Evolutionary conservation across 2,888 invertebrate genomes (phyloP).

Genomic region (Agrilus biguttatus): DNA sequence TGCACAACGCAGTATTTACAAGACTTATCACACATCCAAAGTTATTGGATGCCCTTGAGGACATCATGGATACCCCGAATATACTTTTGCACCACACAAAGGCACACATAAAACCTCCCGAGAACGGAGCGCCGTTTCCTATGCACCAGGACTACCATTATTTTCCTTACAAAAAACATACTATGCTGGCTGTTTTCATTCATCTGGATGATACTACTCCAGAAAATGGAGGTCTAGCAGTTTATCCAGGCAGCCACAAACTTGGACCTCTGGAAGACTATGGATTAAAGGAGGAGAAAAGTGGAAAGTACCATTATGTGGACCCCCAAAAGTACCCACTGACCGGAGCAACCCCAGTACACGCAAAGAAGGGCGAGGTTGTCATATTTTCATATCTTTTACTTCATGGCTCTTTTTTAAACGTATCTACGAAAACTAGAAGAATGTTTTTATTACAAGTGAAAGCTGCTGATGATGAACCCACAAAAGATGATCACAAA

Average conservation of each 20-base stretch:
- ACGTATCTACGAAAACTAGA: no score
- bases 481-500: constrained; percentile 28
- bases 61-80: constrained; percentile 37
- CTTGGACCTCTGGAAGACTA: constrained; percentile 39
- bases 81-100: constrained; percentile 47
- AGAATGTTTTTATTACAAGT: constrained; percentile 23
- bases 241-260: constrained; percentile 45
- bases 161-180: constrained; percentile 42
- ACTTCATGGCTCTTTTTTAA: no score
- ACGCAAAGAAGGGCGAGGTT: no score
- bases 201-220: constrained; percentile 41
- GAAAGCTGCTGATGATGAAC: constrained; percentile 39
- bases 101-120: constrained; percentile 8
- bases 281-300: constrained; percentile 27
- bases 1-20: constrained; percentile 38
- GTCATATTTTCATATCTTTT: no score
- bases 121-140: no score
- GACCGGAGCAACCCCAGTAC: no score
- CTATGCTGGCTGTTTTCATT: constrained; percentile 43
- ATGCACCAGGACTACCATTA: constrained; percentile 36
- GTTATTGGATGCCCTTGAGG: constrained; percentile 39
- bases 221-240: constrained; percentile 42
- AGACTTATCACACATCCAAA: constrained; percentile 32
- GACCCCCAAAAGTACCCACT: constrained; percentile 28
- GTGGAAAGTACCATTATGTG: constrained; percentile 33